Base-by-base conservation (phyloP, 2,797 vertebrate genomes). In the Argya squamiceps region DNA sequence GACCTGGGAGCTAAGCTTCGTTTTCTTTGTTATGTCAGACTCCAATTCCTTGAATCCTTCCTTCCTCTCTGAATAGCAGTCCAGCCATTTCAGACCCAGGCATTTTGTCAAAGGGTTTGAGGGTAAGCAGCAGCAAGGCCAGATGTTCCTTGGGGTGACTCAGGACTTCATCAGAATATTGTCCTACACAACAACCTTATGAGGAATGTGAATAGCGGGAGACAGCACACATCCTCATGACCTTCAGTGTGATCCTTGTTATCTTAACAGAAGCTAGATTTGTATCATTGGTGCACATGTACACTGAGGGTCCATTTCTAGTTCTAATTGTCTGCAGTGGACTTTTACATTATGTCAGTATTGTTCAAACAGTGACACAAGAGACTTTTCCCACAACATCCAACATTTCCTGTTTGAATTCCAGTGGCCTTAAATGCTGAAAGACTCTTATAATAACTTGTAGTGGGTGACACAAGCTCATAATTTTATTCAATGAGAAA, bases 341-440 rank as follows among this genome's bases (percentile, higher is more conserved):
- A 67, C 84, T 92, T 92, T 59, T 81, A 55, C 36, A 34, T 32
- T 36, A 32, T 65, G 58, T 65, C n/a, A 22, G 30, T 93, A 84
- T 79, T 85, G 55, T 71, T 89, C 82, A 93, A 96, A 88, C 67
- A 88, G 82, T 86, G 87, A 89, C 60, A 82, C 27, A 64, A 82
- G 74, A 86, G 44, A 74, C 76, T 90, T 97, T 97, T 97, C 95
- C 96, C 95, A 97, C 89, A 93, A 65, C 34, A 47, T 90, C 47
- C 27, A 95, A 65, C 41, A 56, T 55, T 96, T 97, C 96, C 95
- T 96, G 93, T 93, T 95, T 95, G 53, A 91, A 87, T 91, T 89
- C 55, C 75, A 85, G 36, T 77, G 85, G 94, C 69, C 65, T 94
- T 76, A 88, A 95, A 82, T 79, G 65, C 77, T 44, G 76, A 93